A percentile compares a stretch with the other conserved stretches of the same genome.
Conservation (phyloP, 2,113 vertebrate species). For the Indicator indicator region DNA sequence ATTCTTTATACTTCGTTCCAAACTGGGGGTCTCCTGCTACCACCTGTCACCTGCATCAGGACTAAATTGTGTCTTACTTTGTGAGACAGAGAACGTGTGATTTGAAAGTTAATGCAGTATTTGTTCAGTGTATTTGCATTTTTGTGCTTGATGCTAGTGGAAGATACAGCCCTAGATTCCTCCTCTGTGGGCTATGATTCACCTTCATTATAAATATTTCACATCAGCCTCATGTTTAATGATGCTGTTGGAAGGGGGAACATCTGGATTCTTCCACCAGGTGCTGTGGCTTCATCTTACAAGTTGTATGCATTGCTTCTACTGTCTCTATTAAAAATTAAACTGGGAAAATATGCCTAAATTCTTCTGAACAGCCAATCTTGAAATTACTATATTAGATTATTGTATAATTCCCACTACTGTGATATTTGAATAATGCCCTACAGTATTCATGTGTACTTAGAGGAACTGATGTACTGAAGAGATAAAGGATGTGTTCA, state of each 20-base stretch:
- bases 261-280: slow-evolving; percentile 67
- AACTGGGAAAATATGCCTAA: slow-evolving; percentile 37
- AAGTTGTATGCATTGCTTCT: slow-evolving; percentile 54
- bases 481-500: slow-evolving; percentile 40
- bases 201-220: slow-evolving; percentile 72
- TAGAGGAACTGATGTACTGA: slow-evolving; percentile 28
- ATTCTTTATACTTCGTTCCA: background rate
- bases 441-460: slow-evolving; percentile 54
- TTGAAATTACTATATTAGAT: slow-evolving; percentile 56
- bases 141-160: slow-evolving; percentile 53
- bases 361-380: slow-evolving; percentile 44
- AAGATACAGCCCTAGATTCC: slow-evolving; percentile 55
- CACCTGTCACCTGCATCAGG: slow-evolving; percentile 43
- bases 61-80: slow-evolving; percentile 20
- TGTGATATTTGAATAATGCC: slow-evolving; percentile 31
- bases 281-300: slow-evolving; percentile 47
- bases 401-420: slow-evolving; percentile 54
- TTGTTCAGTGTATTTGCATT: slow-evolving; percentile 67
- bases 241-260: slow-evolving; percentile 45
- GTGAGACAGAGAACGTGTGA: slow-evolving; percentile 41
- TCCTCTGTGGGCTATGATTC: slow-evolving; percentile 69
- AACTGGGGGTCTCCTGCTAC: slow-evolving; percentile 25
- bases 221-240: slow-evolving; percentile 65
- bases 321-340: slow-evolving; percentile 58
- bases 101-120: slow-evolving; percentile 66